Base-by-base conservation (phyloP, 2,888 invertebrate genomes). In the Prionchulus punctatus region DNA sequence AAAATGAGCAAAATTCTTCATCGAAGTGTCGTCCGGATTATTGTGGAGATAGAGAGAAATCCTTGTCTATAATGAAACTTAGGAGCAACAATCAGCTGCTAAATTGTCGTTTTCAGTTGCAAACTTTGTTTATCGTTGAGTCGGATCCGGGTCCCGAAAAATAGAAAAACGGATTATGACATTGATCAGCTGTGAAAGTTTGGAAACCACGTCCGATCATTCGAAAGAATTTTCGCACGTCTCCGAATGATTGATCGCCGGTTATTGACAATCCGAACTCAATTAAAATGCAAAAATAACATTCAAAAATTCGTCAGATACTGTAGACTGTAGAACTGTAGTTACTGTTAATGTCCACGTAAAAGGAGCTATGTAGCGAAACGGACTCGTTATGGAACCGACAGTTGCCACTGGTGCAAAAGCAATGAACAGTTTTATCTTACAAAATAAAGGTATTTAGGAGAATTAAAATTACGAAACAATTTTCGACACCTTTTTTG, bases 21-120 rank as follows among this genome's bases (percentile, higher is more conserved):
- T 62, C 7, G 71, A 70, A 1, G 67, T 66, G 2, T 70, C 69
- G 23, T 67, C 70, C 1, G 72, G 71, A n/a, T 63, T 58, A 52
- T 67, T 65, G 26, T 59, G 57, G 1, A 70, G 54, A 55, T 73
- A 73, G 1, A 73, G 69, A 12, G 72, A 70, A 36, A 72, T 59
- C 43, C 70, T 61, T 42, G 63, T 68, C 69, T 69, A 60, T 7
- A 59, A 12, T 12, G 23, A 27, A 12, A 49, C 23, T 26, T n/a
- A n/a, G n/a, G n/a, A n/a, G n/a, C n/a, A n/a, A n/a, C n/a, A n/a
- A n/a, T n/a, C n/a, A n/a, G n/a, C n/a, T n/a, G n/a, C n/a, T n/a
- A n/a, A n/a, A n/a, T n/a, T n/a, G n/a, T n/a, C n/a, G n/a, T n/a
- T n/a, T n/a, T n/a, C n/a, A n/a, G n/a, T n/a, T n/a, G n/a, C n/a